Conservation (phyloP, 2,113 vertebrate species). For the Trochalopteron elliotii region DNA sequence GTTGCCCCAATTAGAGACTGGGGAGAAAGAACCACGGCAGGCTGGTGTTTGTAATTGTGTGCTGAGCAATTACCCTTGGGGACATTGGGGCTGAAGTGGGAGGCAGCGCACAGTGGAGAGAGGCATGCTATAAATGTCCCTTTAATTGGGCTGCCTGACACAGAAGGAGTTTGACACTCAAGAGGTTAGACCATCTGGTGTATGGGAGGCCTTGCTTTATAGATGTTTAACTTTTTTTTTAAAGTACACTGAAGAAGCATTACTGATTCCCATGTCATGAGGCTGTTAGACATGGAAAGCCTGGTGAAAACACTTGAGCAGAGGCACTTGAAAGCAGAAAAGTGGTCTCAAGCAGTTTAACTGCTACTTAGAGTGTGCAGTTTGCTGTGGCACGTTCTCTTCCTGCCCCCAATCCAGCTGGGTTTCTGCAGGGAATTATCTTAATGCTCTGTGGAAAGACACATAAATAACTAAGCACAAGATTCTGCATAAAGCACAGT, state of each 20-base stretch:
- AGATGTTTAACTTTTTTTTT: slow-evolving; percentile 25
- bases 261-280: slow-evolving; percentile 43
- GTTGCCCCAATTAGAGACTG: slow-evolving; percentile 36
- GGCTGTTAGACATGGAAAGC: slow-evolving; percentile 47
- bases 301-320: slow-evolving; percentile 42
- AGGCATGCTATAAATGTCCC: slow-evolving; percentile 34
- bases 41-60: slow-evolving; percentile 50
- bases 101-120: slow-evolving; percentile 11
- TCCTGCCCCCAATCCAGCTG: slow-evolving; percentile 27
- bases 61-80: slow-evolving; percentile 58
- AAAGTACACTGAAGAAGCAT: slow-evolving; percentile 24
- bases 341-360: slow-evolving; percentile 63
- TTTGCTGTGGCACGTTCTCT: neutral
- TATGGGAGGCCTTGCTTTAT: slow-evolving; percentile 4
- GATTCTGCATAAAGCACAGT: neutral
- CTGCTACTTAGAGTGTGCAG: neutral
- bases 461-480: neutral
- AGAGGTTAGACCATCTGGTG: slow-evolving; percentile 58
- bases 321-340: slow-evolving; percentile 51
- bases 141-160: slow-evolving; percentile 54
- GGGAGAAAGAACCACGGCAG: neutral
- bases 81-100: neutral
- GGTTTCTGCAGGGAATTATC: neutral
- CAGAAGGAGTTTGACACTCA: slow-evolving; percentile 39
- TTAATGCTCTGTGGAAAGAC: neutral